Evolutionary conservation across 2,888 invertebrate species (phyloP).

Genomic region (Hirtodrosophila confusa): DNA sequence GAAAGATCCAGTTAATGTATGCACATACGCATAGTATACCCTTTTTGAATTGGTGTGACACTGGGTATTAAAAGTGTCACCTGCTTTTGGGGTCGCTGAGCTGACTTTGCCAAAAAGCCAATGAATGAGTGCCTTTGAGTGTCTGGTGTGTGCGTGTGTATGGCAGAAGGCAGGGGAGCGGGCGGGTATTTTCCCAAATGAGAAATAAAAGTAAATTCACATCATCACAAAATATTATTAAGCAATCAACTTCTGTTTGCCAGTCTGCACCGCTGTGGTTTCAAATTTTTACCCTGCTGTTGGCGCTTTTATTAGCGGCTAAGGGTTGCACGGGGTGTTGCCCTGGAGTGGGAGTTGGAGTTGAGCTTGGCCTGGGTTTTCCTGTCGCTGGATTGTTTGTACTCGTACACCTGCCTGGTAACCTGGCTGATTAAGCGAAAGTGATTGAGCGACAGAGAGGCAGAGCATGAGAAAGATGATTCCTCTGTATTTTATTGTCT

Average conservation of each 20-base stretch:
- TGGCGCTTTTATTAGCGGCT: constrained; percentile 43
- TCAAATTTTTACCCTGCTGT: constrained; percentile 32
- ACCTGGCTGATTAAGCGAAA: constrained; percentile 68
- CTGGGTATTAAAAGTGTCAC: constrained; percentile 53
- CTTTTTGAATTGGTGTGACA: not conserved
- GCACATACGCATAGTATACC: constrained; percentile 1
- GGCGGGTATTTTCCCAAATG: constrained; percentile 65
- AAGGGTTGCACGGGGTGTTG: constrained; percentile 27
- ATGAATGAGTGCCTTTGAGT: constrained; percentile 38
- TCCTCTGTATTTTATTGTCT: constrained; percentile 30
- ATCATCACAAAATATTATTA: constrained; percentile 81
- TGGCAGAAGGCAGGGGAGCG: not conserved
- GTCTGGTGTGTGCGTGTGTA: not conserved
- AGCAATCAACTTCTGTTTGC: constrained; percentile 77
- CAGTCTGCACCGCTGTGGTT: constrained; percentile 52
- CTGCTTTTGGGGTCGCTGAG: constrained; percentile 51
- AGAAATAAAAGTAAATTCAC: constrained; percentile 81
- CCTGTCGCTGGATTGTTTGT: constrained; percentile 33
- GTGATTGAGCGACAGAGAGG: constrained; percentile 61
- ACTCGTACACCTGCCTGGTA: constrained; percentile 32
- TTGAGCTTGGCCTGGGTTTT: not conserved
- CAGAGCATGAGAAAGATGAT: constrained; percentile 19
- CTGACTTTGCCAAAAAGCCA: constrained; percentile 66
- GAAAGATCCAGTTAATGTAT: not conserved
- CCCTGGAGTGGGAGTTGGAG: not conserved